phyloP scores from a whole-genome alignment of 2,797 vertebrate genomes.

The Cryptoprocta ferox region DNA sequence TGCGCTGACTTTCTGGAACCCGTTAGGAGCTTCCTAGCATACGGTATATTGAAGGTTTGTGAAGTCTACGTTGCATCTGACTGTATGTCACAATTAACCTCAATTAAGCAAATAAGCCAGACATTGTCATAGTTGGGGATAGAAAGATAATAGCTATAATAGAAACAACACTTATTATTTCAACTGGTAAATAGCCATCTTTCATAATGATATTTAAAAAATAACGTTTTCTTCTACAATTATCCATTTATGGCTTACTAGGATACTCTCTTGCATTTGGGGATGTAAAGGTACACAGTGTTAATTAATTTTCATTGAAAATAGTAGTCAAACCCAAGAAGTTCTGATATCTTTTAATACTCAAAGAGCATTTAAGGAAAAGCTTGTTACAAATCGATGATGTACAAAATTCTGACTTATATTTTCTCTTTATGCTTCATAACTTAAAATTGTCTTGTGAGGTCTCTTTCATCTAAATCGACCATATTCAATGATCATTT shows the following conservation, averaged over 20 bases:
- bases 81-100: neutral
- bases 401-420: neutral
- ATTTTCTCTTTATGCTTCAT: conserved; percentile 15
- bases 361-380: neutral
- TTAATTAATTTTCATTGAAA: conserved; percentile 22
- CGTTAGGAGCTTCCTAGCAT: neutral
- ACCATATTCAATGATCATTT: neutral
- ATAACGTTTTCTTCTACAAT: neutral
- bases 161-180: neutral
- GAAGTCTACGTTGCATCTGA: neutral
- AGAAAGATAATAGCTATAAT: neutral
- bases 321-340: neutral
- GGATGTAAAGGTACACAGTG: neutral
- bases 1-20: neutral
- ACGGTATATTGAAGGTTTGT: neutral
- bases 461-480: neutral
- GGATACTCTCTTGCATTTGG: neutral
- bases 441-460: neutral
- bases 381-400: neutral
- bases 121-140: neutral
- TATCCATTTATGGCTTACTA: neutral
- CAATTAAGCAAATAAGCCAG: neutral
- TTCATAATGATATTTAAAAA: neutral
- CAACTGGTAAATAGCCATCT: neutral
- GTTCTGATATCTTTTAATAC: neutral